Evolutionary conservation across 2,797 vertebrate species (phyloP).

Genomic region (Aulostomus chinensis): DNA sequence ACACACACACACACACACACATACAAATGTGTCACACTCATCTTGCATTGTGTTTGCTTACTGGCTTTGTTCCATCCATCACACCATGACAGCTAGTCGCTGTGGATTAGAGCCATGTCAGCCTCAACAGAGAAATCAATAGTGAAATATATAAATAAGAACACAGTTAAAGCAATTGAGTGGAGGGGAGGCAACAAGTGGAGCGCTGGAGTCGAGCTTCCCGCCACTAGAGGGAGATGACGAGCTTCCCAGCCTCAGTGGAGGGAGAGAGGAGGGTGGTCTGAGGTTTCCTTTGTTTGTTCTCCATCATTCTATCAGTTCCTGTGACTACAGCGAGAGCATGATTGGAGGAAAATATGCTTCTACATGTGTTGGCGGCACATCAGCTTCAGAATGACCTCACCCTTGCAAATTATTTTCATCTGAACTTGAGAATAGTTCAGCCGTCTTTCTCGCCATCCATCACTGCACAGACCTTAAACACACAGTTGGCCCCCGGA

Average conservation of each 20-base stretch:
- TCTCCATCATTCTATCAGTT: conserved; percentile 34
- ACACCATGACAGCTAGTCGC: conserved; percentile 72
- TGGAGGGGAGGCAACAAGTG: conserved; percentile 69
- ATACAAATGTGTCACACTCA: conserved; percentile 38
- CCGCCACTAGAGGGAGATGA: conserved; percentile 62
- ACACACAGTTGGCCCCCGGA: conserved; percentile 59
- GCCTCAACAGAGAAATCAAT: conserved; percentile 73
- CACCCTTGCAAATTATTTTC: conserved; percentile 30
- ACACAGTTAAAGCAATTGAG: conserved; percentile 62
- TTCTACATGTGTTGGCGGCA: conserved; percentile 4
- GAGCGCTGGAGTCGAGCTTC: background rate
- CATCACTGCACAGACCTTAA: conserved; percentile 50
- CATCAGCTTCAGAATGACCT: conserved; percentile 18
- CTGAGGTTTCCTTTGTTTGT: conserved; percentile 59
- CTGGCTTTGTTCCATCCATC: conserved; percentile 73
- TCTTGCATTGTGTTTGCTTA: conserved; percentile 68
- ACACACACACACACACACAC: conserved; percentile 11
- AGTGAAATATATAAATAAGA: conserved; percentile 77
- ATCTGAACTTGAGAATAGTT: conserved; percentile 41
- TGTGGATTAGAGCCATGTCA: conserved; percentile 76
- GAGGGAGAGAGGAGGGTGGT: conserved; percentile 28
- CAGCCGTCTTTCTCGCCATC: conserved; percentile 59
- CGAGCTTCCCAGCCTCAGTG: conserved; percentile 53
- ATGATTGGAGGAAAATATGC: conserved; percentile 12
- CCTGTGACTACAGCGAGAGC: conserved; percentile 4